Evolutionary conservation across 2,113 vertebrate species (phyloP), one percentile per base, ranked within the genome.

Genomic region (Tichodroma muraria): DNA sequence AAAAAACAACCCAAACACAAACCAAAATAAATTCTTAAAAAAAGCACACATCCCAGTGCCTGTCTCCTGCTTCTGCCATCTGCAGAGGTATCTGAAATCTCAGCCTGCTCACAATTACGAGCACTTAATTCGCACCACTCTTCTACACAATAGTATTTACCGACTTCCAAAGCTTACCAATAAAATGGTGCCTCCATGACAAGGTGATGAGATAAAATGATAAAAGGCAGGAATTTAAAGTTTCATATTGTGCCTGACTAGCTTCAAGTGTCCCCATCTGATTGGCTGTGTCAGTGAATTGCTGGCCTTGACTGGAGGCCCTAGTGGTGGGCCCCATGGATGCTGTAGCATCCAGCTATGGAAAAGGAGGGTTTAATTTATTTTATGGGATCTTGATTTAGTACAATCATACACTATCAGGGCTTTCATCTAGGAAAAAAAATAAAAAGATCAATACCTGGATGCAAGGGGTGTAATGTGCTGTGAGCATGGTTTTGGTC

Each of bases 311-410:
- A 38, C 35, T 92, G 85, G 69, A 88, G 45, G 33, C 15, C 52
- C 37, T 7, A 9, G 40, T 0, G 0, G 7, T 61, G 44, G 16
- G 37, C 45, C 37, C 31, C 52, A 64, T 1, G 4, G 47, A 60
- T 5, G 12, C 49, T 63, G 38, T 5, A 70, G 44, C 50, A 76
- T 60, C 68, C 45, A 65, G 33, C 57, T 73, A 59, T 1, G 24
- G 37, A 68, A 90, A 23, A 72, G 31, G 10, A 87, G 21, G 11
- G 12, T 44, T 83, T 86, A 14, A 59, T 85, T 85, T 77, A 38
- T 73, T 89, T 80, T 21, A 22, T 60, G 33, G 68, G 33, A 31
- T 85, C 40, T 59, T 4, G 1, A 13, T 56, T 28, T 1, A 11
- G 47, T 50, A 72, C 28, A 61, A 69, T 77, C 16, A 13, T 89